Evolutionary conservation across 2,113 vertebrate species (phyloP), one percentile per base, ranked within the genome.

Genomic region (Sinocyclocheilus grahami): DNA sequence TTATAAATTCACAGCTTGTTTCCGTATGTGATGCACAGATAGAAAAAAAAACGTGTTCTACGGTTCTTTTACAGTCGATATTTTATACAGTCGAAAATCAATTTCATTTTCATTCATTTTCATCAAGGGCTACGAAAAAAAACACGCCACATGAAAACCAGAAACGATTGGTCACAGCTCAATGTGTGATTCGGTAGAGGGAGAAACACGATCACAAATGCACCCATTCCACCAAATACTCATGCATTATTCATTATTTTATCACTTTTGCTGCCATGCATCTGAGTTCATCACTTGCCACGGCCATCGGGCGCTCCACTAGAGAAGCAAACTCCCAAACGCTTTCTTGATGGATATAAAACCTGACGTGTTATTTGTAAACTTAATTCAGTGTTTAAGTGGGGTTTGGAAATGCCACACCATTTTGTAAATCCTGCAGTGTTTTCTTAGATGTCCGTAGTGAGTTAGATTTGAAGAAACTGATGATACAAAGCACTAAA

Each of bases 21-120:
- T 93, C 92, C 88, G 91, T 89, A 90, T 92, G 92, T 93, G 91
- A 92, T 90, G 90, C 92, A 90, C 91, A 90, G 87, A 92, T 91
- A 88, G 87, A 53, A 30, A 63, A 67, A 76, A 83, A 63, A 27
- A 27, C 27, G 30, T 71, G 33, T 82, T 55, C 53, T 69, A 48
- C 14, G 20, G 60, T 86, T 82, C n/a, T 55, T 78, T 85, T 79
- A 69, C 27, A 37, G 84, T 85, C 22, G 13, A 65, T 55, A 83
- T 72, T 85, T 85, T 83, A 77, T 87, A 85, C 82, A 85, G 72
- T 33, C 30, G 30, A 33, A 33, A 3, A 33, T 33, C 30, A 33
- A 33, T 33, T 33, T 33, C 30, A 33, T 33, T 33, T 33, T 33
- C 30, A 33, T 87, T 79, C 74, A 80, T 83, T 83, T 72, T 89